Percentiles rank a stretch among this genome's conserved stretches.
phyloP scores from a whole-genome alignment of 1,140 invertebrate genomes.

The Cyphomyrmex costatus region DNA sequence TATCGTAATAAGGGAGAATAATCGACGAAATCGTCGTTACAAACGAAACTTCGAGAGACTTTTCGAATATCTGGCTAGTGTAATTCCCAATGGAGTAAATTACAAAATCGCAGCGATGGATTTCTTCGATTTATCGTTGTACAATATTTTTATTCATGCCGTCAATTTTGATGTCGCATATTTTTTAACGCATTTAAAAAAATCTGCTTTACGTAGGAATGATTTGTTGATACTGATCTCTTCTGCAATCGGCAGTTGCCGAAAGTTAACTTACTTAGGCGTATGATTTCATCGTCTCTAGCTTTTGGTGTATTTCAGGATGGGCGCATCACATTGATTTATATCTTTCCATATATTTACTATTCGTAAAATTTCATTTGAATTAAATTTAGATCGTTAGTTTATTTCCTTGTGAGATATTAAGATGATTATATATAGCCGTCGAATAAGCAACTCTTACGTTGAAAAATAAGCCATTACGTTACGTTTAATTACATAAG shows the following conservation, averaged over 20 bases:
- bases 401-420: background rate
- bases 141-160: background rate
- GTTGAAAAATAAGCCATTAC: background rate
- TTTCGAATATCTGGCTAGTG: background rate
- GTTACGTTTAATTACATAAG: conserved; percentile 53
- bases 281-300: background rate
- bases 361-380: background rate
- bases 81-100: no score
- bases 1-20: conserved; percentile 19
- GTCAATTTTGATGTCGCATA: background rate
- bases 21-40: background rate
- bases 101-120: background rate
- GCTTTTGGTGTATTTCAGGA: background rate
- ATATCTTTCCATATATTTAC: background rate
- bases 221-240: background rate
- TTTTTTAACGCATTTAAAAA: background rate
- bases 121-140: background rate
- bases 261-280: background rate
- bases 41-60: background rate
- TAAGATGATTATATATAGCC: background rate
- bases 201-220: background rate
- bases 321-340: background rate
- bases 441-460: conserved; percentile 22
- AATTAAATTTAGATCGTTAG: conserved; percentile 13
- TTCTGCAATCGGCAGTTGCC: background rate